phyloP scores from a whole-genome alignment of 2,797 vertebrate species.

The Cephalopachus bancanus region DNA sequence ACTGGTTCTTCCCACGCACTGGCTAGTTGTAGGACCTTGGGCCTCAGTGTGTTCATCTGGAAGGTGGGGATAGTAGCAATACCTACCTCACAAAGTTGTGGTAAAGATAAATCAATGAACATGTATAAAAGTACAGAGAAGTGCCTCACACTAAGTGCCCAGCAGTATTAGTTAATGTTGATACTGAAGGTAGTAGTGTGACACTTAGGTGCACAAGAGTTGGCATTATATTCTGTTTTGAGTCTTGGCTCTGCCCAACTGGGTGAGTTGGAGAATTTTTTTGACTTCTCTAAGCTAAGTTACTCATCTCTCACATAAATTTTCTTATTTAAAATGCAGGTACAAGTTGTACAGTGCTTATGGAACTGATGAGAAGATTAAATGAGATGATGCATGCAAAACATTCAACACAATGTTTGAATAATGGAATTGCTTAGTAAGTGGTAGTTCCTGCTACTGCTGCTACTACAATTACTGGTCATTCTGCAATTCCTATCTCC shows the following conservation, averaged over 20 bases:
- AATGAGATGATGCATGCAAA: not conserved
- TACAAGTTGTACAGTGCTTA: not conserved
- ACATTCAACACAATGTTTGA: not conserved
- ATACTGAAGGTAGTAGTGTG: not conserved
- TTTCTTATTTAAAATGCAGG: not conserved
- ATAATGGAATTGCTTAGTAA: not conserved
- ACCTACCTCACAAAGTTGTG: not conserved
- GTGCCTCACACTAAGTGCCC: not conserved
- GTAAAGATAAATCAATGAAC: not conserved
- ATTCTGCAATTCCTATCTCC: not conserved
- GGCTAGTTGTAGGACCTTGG: not conserved
- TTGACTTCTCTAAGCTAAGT: slow-evolving; percentile 28
- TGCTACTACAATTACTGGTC: not conserved
- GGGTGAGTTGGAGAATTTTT: not conserved
- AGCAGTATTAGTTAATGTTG: not conserved
- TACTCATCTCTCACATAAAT: not conserved
- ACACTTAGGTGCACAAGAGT: not conserved
- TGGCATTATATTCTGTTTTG: not conserved
- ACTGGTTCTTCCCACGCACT: not conserved
- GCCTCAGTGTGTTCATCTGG: not conserved
- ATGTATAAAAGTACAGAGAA: not conserved
- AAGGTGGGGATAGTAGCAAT: not conserved
- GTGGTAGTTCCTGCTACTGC: not conserved
- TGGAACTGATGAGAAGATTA: not conserved
- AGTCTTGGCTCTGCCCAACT: not conserved